Percentiles rank a stretch among this genome's conserved stretches.
These are phyloP conservation scores for Nomada goodeniana DNA, from an alignment of 2,888 invertebrate species.

Conservation along the genomic window DNA sequence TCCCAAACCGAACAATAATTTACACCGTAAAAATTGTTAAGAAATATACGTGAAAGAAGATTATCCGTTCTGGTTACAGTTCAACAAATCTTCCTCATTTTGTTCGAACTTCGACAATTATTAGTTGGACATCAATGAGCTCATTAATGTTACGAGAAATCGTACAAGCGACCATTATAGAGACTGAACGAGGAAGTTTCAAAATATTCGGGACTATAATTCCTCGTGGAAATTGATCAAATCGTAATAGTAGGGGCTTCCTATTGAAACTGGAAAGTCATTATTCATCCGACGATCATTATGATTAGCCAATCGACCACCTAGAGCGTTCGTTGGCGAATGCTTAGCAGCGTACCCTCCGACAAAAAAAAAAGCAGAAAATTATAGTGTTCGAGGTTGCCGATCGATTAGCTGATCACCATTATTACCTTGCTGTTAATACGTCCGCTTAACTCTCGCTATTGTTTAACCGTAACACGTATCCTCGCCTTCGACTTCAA, in stretches of 20 bases:
- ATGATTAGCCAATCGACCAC: slow-evolving; percentile 64
- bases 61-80: not conserved
- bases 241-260: slow-evolving; percentile 29
- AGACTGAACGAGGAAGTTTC: slow-evolving; percentile 29
- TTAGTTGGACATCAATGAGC: slow-evolving; percentile 1
- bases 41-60: not conserved
- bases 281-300: slow-evolving; percentile 66
- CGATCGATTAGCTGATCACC: slow-evolving; percentile 65
- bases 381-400: slow-evolving; percentile 65
- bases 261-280: slow-evolving; percentile 56
- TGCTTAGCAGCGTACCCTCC: slow-evolving; percentile 21
- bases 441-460: slow-evolving; percentile 18
- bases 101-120: not conserved
- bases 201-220: slow-evolving; percentile 51
- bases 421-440: slow-evolving; percentile 59
- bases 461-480: slow-evolving; percentile 39
- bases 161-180: slow-evolving; percentile 20
- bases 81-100: not conserved
- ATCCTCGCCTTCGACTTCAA: slow-evolving; percentile 1
- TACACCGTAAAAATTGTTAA: not conserved
- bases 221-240: slow-evolving; percentile 45
- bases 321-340: slow-evolving; percentile 42
- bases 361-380: slow-evolving; percentile 40
- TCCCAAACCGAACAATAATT: too few relatives aligned
- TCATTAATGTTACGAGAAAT: slow-evolving; percentile 21